These are phyloP conservation scores for Eupithecia dodoneata DNA, from an alignment of 2,888 invertebrate species.

Conservation along the genomic window DNA sequence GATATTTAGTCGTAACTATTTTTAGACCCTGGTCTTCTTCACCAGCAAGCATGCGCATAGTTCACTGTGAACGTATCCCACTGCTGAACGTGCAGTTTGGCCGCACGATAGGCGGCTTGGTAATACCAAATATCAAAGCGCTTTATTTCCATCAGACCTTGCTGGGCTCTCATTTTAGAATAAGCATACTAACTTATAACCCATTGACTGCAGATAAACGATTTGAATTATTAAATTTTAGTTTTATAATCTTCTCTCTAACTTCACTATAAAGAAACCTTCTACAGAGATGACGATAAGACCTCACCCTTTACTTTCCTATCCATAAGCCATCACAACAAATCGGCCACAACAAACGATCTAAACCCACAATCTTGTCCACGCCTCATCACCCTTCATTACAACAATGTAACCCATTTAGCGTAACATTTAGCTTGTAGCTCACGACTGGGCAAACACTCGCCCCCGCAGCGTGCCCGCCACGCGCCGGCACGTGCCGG, in stretches of 20 bases:
- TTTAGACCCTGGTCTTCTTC: no score
- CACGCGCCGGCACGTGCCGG: constrained; percentile 21
- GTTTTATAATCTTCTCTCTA: neutral
- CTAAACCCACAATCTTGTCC: neutral
- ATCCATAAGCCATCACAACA: neutral
- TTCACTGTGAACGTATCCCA: no score
- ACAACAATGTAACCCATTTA: constrained; percentile 5
- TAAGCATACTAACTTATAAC: no score
- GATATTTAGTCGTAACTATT: no score
- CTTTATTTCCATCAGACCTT: no score
- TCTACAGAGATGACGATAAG: neutral
- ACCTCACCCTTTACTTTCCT: neutral
- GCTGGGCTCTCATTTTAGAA: no score
- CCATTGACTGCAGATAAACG: no score
- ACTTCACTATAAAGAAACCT: neutral
- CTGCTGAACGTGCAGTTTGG: no score
- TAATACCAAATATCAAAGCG: no score
- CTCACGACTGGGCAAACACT: constrained; percentile 35
- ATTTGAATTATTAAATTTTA: no score
- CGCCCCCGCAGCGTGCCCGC: constrained; percentile 22
- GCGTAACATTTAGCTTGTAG: constrained; percentile 27
- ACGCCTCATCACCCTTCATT: constrained; percentile 21
- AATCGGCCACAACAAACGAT: neutral
- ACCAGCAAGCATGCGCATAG: no score
- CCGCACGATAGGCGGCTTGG: no score